A percentile compares a stretch with the other conserved stretches of the same genome.
Evolutionary conservation across 2,797 vertebrate genomes (phyloP).

Genomic region (Chaetodon trifasciatus): DNA sequence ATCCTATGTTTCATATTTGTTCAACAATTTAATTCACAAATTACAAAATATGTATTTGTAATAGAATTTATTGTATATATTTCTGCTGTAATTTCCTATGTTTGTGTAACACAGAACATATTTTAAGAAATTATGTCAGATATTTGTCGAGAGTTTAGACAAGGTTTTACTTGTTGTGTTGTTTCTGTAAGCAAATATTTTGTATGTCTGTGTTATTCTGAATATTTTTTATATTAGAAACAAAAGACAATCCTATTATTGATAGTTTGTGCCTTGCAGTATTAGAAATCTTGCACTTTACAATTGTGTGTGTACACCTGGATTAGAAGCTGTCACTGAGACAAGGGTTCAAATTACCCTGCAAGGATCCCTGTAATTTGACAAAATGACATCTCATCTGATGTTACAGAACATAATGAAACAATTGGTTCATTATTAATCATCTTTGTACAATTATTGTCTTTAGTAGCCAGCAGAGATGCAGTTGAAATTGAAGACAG

Average conservation of each 20-base stretch:
- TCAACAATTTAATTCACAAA: conserved; percentile 43
- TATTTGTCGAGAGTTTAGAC: conserved; percentile 79
- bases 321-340: conserved; percentile 48
- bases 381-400: not conserved
- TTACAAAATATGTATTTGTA: conserved; percentile 73
- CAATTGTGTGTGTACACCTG: conserved; percentile 50
- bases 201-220: conserved; percentile 70
- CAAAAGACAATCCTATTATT: conserved; percentile 71
- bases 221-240: conserved; percentile 75
- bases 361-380: conserved; percentile 43
- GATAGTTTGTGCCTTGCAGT: conserved; percentile 87
- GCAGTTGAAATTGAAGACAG: conserved; percentile 17
- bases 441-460: conserved; percentile 29
- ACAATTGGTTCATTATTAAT: not conserved
- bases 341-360: conserved; percentile 24
- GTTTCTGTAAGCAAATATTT: conserved; percentile 75
- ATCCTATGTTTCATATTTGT: conserved; percentile 61
- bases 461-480: conserved; percentile 38
- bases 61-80: conserved; percentile 77
- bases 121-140: conserved; percentile 73
- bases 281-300: conserved; percentile 84
- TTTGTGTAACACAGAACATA: conserved; percentile 68
- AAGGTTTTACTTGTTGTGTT: conserved; percentile 89
- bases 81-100: conserved; percentile 67
- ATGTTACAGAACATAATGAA: conserved; percentile 15